Percentiles rank a stretch among this genome's conserved stretches.
These are phyloP conservation scores for Laterallus jamaicensis DNA, from an alignment of 2,113 vertebrate genomes.

Conservation along the genomic window DNA sequence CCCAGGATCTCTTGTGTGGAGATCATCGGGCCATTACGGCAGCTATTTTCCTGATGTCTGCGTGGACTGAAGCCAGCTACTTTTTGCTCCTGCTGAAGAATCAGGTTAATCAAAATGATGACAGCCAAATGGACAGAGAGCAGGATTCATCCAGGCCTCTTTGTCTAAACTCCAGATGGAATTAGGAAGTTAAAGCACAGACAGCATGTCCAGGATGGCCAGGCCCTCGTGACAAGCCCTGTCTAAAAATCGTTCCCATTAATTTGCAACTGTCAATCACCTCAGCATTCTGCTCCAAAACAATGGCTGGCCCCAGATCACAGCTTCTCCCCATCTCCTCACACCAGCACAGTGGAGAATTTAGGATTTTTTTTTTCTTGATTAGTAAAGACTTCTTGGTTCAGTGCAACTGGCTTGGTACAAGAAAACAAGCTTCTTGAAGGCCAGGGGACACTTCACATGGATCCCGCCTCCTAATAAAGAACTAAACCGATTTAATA, in stretches of 20 bases:
- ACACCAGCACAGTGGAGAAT: background rate
- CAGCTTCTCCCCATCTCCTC: constrained; percentile 29
- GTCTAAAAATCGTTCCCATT: constrained; percentile 50
- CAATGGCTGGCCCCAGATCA: constrained; percentile 33
- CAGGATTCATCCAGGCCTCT: constrained; percentile 49
- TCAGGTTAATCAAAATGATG: constrained; percentile 64
- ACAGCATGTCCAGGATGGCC: constrained; percentile 25
- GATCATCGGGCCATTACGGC: background rate
- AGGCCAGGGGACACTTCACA: background rate
- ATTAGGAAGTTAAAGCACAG: constrained; percentile 58
- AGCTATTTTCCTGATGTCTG: constrained; percentile 61
- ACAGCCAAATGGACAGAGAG: constrained; percentile 58
- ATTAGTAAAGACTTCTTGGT: constrained; percentile 35
- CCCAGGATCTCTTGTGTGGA: constrained; percentile 11
- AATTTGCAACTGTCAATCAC: constrained; percentile 65
- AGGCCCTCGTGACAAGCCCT: constrained; percentile 34
- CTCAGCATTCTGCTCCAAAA: constrained; percentile 32
- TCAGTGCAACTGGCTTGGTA: background rate
- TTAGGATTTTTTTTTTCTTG: background rate
- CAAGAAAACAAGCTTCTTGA: background rate
- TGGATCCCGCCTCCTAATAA: background rate
- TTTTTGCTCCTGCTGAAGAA: constrained; percentile 59
- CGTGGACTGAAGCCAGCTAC: background rate
- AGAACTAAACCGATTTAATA: background rate
- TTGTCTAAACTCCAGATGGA: constrained; percentile 64